Evolutionary conservation across 2,113 vertebrate species (phyloP).

Genomic region (Malaclemys terrapin): DNA sequence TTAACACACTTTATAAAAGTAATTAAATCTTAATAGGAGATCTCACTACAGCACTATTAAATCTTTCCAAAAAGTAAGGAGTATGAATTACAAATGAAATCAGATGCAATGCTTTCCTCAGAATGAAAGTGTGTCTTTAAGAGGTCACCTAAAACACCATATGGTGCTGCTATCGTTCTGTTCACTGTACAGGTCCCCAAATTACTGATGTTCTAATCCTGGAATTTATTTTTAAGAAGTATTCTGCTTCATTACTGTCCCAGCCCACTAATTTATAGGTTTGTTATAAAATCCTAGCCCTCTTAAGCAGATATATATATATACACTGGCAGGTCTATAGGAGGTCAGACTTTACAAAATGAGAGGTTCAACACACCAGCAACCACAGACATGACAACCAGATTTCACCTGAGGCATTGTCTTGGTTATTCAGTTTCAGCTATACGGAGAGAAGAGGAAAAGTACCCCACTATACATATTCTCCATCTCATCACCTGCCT

Average conservation of each 20-base stretch:
- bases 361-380: background rate
- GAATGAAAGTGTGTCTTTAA: background rate
- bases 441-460: rapidly evolving
- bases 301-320: rapidly evolving
- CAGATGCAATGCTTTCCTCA: background rate
- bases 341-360: background rate
- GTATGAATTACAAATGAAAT: background rate
- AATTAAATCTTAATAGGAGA: slow-evolving; percentile 60
- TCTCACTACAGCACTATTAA: slow-evolving; percentile 43
- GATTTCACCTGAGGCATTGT: background rate
- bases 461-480: background rate
- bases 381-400: background rate
- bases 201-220: background rate
- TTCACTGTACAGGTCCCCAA: background rate
- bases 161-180: background rate
- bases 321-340: background rate
- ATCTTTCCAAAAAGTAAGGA: slow-evolving; percentile 26
- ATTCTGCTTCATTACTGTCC: background rate
- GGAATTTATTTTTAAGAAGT: rapidly evolving
- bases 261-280: background rate
- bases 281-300: background rate
- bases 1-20: slow-evolving; percentile 9
- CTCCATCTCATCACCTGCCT: background rate
- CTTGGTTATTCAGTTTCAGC: background rate
- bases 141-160: slow-evolving; percentile 11